Base-by-base conservation (phyloP, 2,113 vertebrate species). In the Microcebus ravelobensis region DNA sequence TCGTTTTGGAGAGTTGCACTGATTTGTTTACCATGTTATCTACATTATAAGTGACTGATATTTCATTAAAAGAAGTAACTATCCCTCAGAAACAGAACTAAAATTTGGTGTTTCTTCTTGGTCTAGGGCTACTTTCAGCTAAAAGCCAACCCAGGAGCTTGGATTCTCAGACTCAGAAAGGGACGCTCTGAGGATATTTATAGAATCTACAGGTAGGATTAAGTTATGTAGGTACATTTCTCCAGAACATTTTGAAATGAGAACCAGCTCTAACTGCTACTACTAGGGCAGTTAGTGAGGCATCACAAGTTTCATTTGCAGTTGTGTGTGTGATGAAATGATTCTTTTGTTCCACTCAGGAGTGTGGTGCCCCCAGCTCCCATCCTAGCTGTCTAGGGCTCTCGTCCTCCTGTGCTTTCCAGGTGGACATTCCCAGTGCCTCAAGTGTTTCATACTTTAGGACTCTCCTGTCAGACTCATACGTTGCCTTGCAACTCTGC, bases 131-230 rank as follows among this genome's bases (percentile, higher is more conserved):
- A 99, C 97, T 99, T 99, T 96, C 99, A 99, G 95, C 98, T 99
- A 97, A 99, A 99, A 98, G 99, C 99, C 42, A 99, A 99, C 97
- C 99, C 99, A 25, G 99, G 99, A 77, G 99, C 99, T 21, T 99
- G 99, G 99, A 98, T 99, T 92, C 98, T 99, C 71, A 99, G 99
- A 93, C 98, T 99, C 70, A 99, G 99, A 91, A 99, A 99, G 97
- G 99, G 99, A 74, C 99, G 99, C 89, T 99, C 99, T 15, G 99
- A 99, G 87, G 99, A 99, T 45, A 99, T 99, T 98, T 99, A 99
- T 93, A 99, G 99, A 97, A 99, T 99, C 97, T 99, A 99, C 98
- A 99, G 99, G 99, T 99, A 97, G 74, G 97, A n/a, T 36, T 73
- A 25, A 25, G 23, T 79, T 77, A 73, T 61, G 18, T 15, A 5